Percentiles rank a stretch among this genome's conserved stretches.
Evolutionary conservation across 37 sponge, comb jelly and placozoan species (phyloP).

Genomic region (Aphrocallistes beatrix): DNA sequence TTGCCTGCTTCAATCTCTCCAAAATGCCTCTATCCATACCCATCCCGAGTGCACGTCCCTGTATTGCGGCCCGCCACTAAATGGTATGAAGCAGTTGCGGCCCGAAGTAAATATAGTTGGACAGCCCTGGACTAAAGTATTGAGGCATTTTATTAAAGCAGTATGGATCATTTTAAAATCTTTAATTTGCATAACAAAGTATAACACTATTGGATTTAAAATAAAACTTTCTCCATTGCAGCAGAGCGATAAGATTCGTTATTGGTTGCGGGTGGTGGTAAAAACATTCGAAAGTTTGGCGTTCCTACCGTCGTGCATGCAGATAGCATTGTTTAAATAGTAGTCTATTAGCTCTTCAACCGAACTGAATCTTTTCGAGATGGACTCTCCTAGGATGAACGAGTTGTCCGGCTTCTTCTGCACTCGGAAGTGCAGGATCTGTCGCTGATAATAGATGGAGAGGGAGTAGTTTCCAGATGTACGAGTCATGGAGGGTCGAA

Average conservation of each 20-base stretch:
- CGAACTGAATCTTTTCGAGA: background rate
- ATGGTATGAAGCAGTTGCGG: too few relatives aligned
- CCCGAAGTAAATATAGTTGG: too few relatives aligned
- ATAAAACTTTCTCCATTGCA: background rate
- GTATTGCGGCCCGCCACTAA: too few relatives aligned
- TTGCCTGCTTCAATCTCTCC: too few relatives aligned
- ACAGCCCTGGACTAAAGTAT: too few relatives aligned
- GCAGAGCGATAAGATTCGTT: background rate
- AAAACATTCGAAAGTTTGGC: background rate
- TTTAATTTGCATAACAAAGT: background rate
- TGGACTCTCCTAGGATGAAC: background rate
- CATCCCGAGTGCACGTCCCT: too few relatives aligned
- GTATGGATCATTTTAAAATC: background rate
- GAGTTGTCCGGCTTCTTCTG: slow-evolving; percentile 6
- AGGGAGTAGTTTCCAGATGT: slow-evolving; percentile 1
- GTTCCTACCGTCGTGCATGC: slow-evolving; percentile 13
- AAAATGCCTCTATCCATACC: too few relatives aligned
- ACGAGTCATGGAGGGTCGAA: background rate
- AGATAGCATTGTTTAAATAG: background rate
- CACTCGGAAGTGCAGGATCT: background rate
- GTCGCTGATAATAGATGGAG: background rate
- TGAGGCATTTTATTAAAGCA: background rate
- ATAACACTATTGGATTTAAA: background rate
- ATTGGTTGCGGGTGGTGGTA: background rate
- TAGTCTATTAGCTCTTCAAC: background rate